phyloP scores from a whole-genome alignment of 2,888 invertebrate genomes.

The Gymnoscelis rufifasciata region DNA sequence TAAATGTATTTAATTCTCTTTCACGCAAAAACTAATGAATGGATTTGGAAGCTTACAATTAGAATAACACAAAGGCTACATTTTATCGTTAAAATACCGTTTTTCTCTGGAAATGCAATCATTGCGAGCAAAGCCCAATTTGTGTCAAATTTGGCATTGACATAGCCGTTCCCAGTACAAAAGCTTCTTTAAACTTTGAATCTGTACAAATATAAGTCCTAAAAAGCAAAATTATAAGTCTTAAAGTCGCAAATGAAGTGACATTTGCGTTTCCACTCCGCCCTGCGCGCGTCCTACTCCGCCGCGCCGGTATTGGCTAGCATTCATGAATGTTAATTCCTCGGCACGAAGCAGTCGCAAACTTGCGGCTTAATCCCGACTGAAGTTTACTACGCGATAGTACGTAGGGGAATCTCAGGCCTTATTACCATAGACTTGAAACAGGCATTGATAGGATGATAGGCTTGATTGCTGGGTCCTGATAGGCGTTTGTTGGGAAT shows the following conservation, averaged over 20 bases:
- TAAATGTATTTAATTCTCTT: too few species aligned
- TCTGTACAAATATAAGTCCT: too few species aligned
- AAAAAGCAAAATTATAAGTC: too few species aligned
- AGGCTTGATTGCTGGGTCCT: background rate
- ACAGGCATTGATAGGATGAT: background rate
- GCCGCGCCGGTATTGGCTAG: slow-evolving; percentile 26
- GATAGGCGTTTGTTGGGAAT: background rate
- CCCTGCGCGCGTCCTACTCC: slow-evolving; percentile 18
- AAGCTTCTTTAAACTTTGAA: too few species aligned
- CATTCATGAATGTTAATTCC: slow-evolving; percentile 52
- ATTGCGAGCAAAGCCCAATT: too few species aligned
- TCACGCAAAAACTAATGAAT: too few species aligned
- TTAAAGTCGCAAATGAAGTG: background rate
- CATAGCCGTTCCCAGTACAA: too few species aligned
- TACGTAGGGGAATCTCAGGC: slow-evolving; percentile 12
- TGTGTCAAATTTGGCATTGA: too few species aligned
- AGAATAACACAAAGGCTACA: too few species aligned
- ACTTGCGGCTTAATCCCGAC: slow-evolving; percentile 37
- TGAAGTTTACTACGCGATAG: slow-evolving; percentile 21
- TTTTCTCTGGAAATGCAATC: too few species aligned
- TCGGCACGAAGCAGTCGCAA: slow-evolving; percentile 28
- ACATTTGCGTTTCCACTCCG: slow-evolving; percentile 3
- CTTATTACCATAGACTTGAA: slow-evolving; percentile 18
- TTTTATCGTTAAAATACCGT: too few species aligned
- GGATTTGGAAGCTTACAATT: too few species aligned